Evolutionary conservation across 2,113 vertebrate genomes (phyloP).

Genomic region (Aramus guarauna): DNA sequence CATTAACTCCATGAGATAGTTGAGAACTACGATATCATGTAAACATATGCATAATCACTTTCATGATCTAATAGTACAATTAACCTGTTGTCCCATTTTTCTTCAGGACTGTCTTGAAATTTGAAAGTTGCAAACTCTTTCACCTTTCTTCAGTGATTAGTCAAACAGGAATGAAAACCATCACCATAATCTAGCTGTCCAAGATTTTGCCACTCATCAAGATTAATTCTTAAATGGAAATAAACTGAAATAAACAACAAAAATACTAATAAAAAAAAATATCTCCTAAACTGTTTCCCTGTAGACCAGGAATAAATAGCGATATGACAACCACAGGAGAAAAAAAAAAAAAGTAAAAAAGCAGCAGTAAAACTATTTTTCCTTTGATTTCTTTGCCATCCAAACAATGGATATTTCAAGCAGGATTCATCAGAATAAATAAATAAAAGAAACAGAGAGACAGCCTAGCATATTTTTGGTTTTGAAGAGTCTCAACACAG

Average conservation of each 20-base stretch:
- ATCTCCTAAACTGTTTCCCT: background rate
- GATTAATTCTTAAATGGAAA: background rate
- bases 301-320: background rate
- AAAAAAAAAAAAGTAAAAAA: background rate
- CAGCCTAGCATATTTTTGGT: background rate
- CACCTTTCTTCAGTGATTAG: background rate
- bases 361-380: background rate
- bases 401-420: background rate
- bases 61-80: background rate
- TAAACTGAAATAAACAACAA: background rate
- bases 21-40: background rate
- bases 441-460: background rate
- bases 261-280: background rate
- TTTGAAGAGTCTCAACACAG: background rate
- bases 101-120: background rate
- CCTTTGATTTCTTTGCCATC: background rate
- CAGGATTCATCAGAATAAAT: background rate
- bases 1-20: background rate
- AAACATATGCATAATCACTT: background rate
- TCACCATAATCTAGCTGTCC: background rate
- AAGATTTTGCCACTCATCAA: background rate
- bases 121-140: background rate
- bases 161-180: background rate
- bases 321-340: background rate
- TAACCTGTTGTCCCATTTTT: background rate